These are phyloP conservation scores for Castor canadensis DNA, from an alignment of 2,113 vertebrate genomes.

Conservation along the genomic window DNA sequence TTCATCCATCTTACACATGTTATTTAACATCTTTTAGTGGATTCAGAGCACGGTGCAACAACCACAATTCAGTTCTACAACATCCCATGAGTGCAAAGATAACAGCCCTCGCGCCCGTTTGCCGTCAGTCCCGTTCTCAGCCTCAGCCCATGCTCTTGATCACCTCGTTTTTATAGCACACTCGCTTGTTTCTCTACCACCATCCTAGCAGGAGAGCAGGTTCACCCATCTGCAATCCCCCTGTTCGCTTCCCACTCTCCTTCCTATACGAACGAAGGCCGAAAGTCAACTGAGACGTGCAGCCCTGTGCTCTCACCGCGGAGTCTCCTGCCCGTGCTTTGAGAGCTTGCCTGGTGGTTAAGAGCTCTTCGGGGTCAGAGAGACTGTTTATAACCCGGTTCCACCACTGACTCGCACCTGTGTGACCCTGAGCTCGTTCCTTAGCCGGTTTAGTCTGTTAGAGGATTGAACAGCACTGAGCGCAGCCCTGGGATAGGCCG, in stretches of 20 bases:
- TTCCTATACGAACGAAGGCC: neutral
- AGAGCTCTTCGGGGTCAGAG: neutral
- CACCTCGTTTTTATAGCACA: neutral
- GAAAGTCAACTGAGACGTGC: neutral
- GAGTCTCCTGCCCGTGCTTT: neutral
- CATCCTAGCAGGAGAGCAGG: neutral
- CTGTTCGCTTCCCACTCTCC: neutral
- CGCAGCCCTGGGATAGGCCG: neutral
- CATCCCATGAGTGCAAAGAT: neutral
- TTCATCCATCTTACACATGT: neutral
- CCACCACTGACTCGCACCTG: neutral
- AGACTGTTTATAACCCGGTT: neutral
- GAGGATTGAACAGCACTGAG: neutral
- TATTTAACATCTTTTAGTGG: conserved; percentile 20
- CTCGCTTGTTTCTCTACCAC: neutral
- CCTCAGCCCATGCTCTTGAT: neutral
- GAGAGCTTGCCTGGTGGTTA: neutral
- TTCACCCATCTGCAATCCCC: neutral
- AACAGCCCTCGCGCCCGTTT: neutral
- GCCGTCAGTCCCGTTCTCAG: neutral
- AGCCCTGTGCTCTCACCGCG: neutral
- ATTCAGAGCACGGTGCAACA: neutral
- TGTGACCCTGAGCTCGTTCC: neutral
- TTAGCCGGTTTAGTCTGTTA: neutral
- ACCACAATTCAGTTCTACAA: conserved; percentile 7